A percentile compares a stretch with the other conserved stretches of the same genome.
phyloP scores from a whole-genome alignment of 2,888 invertebrate genomes.

The Hirtodrosophila cameraria region DNA sequence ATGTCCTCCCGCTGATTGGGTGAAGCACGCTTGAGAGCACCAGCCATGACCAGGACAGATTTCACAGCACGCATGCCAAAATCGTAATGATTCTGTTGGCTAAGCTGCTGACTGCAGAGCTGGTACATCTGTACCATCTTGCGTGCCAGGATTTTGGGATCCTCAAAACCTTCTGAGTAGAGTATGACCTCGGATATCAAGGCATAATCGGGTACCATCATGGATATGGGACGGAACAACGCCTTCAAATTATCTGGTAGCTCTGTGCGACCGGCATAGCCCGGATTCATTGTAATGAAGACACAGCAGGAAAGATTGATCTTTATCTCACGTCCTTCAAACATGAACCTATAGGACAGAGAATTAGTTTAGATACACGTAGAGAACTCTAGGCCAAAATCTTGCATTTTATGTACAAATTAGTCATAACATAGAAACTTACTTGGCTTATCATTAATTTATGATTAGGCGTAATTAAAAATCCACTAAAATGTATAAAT shows the following conservation, averaged over 20 bases:
- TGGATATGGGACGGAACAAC: slow-evolving; percentile 92
- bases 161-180: slow-evolving; percentile 97
- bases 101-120: slow-evolving; percentile 94
- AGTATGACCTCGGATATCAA: slow-evolving; percentile 95
- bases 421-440: too few relatives aligned
- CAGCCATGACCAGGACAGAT: slow-evolving; percentile 96
- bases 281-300: slow-evolving; percentile 97
- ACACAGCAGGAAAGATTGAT: slow-evolving; percentile 92
- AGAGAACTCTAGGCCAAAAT: too few relatives aligned
- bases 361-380: too few relatives aligned
- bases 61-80: slow-evolving; percentile 97
- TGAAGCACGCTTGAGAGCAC: slow-evolving; percentile 92
- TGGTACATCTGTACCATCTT: slow-evolving; percentile 98
- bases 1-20: slow-evolving; percentile 94
- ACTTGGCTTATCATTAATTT: too few relatives aligned
- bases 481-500: too few relatives aligned
- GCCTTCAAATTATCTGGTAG: slow-evolving; percentile 95
- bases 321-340: slow-evolving; percentile 95
- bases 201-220: slow-evolving; percentile 97
- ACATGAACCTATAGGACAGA: slow-evolving; percentile 93
- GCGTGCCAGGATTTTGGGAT: slow-evolving; percentile 92
- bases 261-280: slow-evolving; percentile 95
- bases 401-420: too few relatives aligned
- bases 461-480: too few relatives aligned
- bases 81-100: slow-evolving; percentile 96